These are phyloP conservation scores for mouse (Mus musculus) DNA, from an alignment of 2,113 vertebrate species.

Conservation along the genomic window GRCm39 chr16:69479501-69480000, in stretches of 20 bases:
- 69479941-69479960: neutral
- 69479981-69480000: too few species aligned
- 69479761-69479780: neutral
- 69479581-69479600: neutral
- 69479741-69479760: neutral
- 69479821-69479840: slow-evolving; percentile 12
- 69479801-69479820: neutral
- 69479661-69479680: neutral
- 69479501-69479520: neutral
- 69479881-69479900: neutral
- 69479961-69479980: neutral
- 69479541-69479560: neutral
- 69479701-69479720: neutral
- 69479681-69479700: neutral
- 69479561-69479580: neutral
- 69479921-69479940: neutral
- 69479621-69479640: neutral
- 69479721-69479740: neutral
- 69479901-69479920: neutral
- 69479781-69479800: neutral
- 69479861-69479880: neutral
- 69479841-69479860: neutral
- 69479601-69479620: neutral
- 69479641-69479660: neutral
- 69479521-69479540: slow-evolving; percentile 25